A percentile compares a stretch with the other conserved stretches of the same genome.
Evolutionary conservation across 1,140 invertebrate genomes (phyloP).

Genomic region (Ylistrum balloti): DNA sequence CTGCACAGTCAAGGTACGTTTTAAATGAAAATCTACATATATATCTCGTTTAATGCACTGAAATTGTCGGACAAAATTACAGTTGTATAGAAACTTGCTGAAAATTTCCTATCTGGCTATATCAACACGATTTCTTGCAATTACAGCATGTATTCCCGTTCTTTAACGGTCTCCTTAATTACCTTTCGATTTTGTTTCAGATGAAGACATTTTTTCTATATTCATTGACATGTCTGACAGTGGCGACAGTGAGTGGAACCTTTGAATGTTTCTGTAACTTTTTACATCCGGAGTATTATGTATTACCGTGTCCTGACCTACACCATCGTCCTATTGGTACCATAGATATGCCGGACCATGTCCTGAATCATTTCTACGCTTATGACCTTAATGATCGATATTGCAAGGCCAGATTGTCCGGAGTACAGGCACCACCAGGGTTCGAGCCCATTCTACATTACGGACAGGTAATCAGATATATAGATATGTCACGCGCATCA

Average conservation of each 20-base stretch:
- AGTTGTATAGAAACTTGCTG: too few species aligned
- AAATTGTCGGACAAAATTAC: too few species aligned
- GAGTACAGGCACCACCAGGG: background rate
- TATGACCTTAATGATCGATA: background rate
- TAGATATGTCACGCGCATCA: too few species aligned
- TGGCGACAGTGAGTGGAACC: background rate
- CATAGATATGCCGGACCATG: background rate
- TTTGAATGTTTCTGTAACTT: conserved; percentile 33
- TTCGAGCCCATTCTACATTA: background rate
- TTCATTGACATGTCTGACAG: background rate
- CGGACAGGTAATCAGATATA: too few species aligned
- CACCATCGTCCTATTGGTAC: background rate
- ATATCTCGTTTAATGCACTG: too few species aligned
- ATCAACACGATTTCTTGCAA: too few species aligned
- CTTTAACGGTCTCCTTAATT: too few species aligned
- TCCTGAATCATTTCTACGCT: background rate
- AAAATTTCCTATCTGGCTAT: too few species aligned
- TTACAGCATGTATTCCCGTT: too few species aligned
- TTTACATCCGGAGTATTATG: conserved; percentile 1
- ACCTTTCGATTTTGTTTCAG: background rate
- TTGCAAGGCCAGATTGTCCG: background rate
- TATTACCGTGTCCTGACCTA: background rate
- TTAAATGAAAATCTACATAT: too few species aligned
- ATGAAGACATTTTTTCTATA: background rate
- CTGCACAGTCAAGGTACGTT: too few species aligned